These are phyloP conservation scores for Stichopus horrens DNA, from an alignment of 53 echinoderm and acorn worm genomes.

Conservation along the genomic window DNA sequence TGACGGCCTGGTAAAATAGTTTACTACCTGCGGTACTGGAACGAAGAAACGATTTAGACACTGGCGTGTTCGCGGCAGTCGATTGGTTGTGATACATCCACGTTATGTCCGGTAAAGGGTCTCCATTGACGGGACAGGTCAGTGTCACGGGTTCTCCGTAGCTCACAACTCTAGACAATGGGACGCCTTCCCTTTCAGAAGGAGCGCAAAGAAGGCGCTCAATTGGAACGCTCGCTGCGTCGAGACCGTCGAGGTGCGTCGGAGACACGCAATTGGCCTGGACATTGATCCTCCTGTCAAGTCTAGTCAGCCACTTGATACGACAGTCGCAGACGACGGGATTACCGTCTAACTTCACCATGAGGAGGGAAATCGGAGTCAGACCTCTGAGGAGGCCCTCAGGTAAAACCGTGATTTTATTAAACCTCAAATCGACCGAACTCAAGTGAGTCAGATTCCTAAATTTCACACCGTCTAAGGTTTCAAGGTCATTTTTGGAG, in stretches of 20 bases:
- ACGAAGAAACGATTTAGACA: not conserved
- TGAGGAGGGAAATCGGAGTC: not conserved
- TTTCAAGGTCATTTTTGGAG: slow-evolving; percentile 15
- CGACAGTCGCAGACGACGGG: slow-evolving; percentile 24
- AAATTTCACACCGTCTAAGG: slow-evolving; percentile 5
- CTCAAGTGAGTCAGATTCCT: not conserved
- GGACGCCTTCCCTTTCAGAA: too few species aligned
- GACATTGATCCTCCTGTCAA: not conserved
- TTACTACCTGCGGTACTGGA: not conserved
- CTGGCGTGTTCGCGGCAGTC: not conserved
- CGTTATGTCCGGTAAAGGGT: slow-evolving; percentile 67
- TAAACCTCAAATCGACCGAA: not conserved
- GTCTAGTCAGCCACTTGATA: not conserved
- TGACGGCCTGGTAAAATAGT: not conserved
- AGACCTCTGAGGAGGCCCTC: not conserved
- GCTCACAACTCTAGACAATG: not conserved
- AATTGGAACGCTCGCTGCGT: not conserved
- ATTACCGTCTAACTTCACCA: not conserved
- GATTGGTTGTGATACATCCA: slow-evolving; percentile 70
- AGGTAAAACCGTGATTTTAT: slow-evolving; percentile 10
- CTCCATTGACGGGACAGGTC: slow-evolving; percentile 64
- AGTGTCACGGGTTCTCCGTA: slow-evolving; percentile 7
- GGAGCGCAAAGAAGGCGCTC: not conserved
- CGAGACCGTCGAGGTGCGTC: not conserved
- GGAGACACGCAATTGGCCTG: not conserved